These are phyloP conservation scores for Neuroscelio doddi DNA, from an alignment of 2,888 invertebrate species.

Conservation along the genomic window DNA sequence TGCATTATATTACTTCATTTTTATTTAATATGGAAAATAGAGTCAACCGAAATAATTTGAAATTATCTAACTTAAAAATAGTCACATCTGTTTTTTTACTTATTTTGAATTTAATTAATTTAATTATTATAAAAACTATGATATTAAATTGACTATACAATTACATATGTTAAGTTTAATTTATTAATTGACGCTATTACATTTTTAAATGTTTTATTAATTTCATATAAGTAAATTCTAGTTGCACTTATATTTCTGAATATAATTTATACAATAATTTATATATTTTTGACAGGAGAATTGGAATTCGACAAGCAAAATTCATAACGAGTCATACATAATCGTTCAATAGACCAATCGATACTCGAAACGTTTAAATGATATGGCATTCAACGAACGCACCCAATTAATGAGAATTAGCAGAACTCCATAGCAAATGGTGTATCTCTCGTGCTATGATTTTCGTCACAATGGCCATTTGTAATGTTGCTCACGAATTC, in stretches of 20 bases:
- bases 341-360: constrained; percentile 33
- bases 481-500: constrained; percentile 43
- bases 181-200: too few species aligned
- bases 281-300: constrained; percentile 23
- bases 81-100: too few species aligned
- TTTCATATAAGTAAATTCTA: not conserved
- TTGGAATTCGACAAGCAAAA: constrained; percentile 25
- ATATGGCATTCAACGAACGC: constrained; percentile 42
- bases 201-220: not conserved
- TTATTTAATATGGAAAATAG: too few species aligned
- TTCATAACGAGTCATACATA: constrained; percentile 35
- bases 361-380: constrained; percentile 45
- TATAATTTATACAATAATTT: constrained; percentile 34
- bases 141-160: too few species aligned
- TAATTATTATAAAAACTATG: too few species aligned
- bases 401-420: constrained; percentile 48
- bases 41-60: too few species aligned
- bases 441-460: constrained; percentile 28
- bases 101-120: too few species aligned
- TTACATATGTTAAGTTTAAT: too few species aligned
- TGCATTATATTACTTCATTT: too few species aligned
- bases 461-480: constrained; percentile 35
- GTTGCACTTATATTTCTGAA: constrained; percentile 14
- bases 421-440: constrained; percentile 19
- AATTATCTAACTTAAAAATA: too few species aligned